Evolutionary conservation across 2,888 invertebrate genomes (phyloP).

Genomic region (Ceratothoa steindachneri): DNA sequence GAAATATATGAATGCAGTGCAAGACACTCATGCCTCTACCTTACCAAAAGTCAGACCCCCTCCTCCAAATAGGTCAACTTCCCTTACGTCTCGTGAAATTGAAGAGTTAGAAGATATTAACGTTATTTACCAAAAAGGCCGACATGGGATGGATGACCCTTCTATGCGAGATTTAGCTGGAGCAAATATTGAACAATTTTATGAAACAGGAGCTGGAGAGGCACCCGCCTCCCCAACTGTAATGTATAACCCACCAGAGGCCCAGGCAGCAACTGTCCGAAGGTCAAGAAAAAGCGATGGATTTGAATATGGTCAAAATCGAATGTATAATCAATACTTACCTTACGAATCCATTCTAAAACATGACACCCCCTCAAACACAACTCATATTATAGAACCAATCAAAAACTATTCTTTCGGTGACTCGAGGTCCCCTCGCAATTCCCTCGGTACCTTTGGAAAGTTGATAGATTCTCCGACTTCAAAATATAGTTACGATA

Average conservation of each 20-base stretch:
- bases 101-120: conserved; percentile 39
- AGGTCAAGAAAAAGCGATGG: conserved; percentile 28
- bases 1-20: conserved; percentile 31
- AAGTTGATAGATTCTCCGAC: conserved; percentile 14
- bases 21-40: conserved; percentile 23
- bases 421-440: conserved; percentile 29
- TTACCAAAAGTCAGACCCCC: conserved; percentile 30
- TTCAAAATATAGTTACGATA: neutral
- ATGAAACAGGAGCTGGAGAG: conserved; percentile 27
- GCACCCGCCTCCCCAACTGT: conserved; percentile 33
- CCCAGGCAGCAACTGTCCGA: conserved; percentile 15
- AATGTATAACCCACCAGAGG: conserved; percentile 21
- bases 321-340: conserved; percentile 15
- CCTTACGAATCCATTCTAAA: conserved; percentile 27
- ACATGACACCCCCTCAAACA: conserved; percentile 11
- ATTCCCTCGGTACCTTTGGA: conserved; percentile 39
- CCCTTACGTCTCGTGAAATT: conserved; percentile 39
- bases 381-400: conserved; percentile 9
- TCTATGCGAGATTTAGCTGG: conserved; percentile 37
- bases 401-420: conserved; percentile 10
- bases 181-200: conserved; percentile 36
- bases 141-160: conserved; percentile 21
- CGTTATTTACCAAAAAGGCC: conserved; percentile 30
- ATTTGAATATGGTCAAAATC: conserved; percentile 14
- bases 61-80: conserved; percentile 40